phyloP scores from a whole-genome alignment of 2,113 vertebrate species.

The Chaenogobius annularis region DNA sequence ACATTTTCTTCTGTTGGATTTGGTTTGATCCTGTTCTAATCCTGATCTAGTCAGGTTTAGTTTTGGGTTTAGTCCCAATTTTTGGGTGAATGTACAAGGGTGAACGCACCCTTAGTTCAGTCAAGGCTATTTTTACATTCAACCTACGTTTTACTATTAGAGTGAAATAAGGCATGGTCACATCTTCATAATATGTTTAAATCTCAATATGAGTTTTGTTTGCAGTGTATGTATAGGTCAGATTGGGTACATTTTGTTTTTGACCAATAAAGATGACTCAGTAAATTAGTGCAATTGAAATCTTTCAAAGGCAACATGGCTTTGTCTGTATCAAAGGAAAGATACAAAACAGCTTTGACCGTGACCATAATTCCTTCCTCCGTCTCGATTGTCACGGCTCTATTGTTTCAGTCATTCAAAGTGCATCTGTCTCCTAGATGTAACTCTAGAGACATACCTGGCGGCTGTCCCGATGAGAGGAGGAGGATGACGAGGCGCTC shows the following conservation, averaged over 20 bases:
- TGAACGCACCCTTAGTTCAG: no score
- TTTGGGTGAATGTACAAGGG: no score
- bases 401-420: conserved; percentile 16
- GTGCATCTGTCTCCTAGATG: conserved; percentile 8
- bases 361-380: background rate
- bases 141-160: no score
- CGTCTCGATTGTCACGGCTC: conserved; percentile 3
- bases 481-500: conserved; percentile 88
- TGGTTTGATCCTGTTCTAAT: no score
- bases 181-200: no score
- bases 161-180: background rate
- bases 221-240: no score
- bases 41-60: no score
- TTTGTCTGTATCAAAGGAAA: background rate
- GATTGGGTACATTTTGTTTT: no score
- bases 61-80: no score
- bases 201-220: no score
- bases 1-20: no score
- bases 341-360: background rate
- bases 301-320: background rate
- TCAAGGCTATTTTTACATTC: no score
- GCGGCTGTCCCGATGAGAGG: conserved; percentile 91
- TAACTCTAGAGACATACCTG: conserved; percentile 81
- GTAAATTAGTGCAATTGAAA: background rate
- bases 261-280: background rate